Base-by-base conservation (phyloP, 2,888 invertebrate species). In the Drepana falcataria region DNA sequence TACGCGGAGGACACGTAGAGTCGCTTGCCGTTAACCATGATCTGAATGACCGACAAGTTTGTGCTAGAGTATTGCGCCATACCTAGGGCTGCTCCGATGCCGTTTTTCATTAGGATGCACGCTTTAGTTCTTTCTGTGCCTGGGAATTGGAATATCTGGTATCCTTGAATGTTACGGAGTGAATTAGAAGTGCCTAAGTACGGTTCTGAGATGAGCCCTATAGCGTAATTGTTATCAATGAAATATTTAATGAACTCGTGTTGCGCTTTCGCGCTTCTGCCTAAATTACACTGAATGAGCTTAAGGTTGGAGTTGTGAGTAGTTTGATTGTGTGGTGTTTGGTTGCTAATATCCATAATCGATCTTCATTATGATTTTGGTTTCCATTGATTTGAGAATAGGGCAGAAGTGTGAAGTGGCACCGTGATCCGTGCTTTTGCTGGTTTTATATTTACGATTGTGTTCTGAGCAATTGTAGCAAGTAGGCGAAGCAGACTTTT, bases 121-220 rank as follows among this genome's bases (percentile, higher is more conserved):
- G 62, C 51, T n/a, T 55, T 60, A 2, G 52, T 52, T 4, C 44
- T 47, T 35, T 34, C 6, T 3, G 21, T 34, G 33, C 44, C 33
- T 3, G 53, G 48, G 40, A 53, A 56, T 35, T 59, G 57, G 35
- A 44, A 54, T 0, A 53, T 55, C 3, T 47, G 40, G 5, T 44
- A 51, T 0, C 57, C 58, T 4, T 47, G 52, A 2, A 54, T 53
- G n/a, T 53, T 2, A 33, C 51, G 7, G 2, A 53, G 7, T 35
- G 2, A 4, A 4, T 35, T 48, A 6, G 2, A 1, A 0, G 55
- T 53, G 0, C 51, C 55, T 0, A 51, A 40, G 7, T 60, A 61
- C 1, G 63, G 60, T 54, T 65, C 60, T 35, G 53, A 53, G 2
- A 63, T 21, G 3, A 60, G 48, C 5, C 48, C 57, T 1, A 62